Conservation (phyloP, 2,113 vertebrate genomes). For the Panurus biarmicus region DNA sequence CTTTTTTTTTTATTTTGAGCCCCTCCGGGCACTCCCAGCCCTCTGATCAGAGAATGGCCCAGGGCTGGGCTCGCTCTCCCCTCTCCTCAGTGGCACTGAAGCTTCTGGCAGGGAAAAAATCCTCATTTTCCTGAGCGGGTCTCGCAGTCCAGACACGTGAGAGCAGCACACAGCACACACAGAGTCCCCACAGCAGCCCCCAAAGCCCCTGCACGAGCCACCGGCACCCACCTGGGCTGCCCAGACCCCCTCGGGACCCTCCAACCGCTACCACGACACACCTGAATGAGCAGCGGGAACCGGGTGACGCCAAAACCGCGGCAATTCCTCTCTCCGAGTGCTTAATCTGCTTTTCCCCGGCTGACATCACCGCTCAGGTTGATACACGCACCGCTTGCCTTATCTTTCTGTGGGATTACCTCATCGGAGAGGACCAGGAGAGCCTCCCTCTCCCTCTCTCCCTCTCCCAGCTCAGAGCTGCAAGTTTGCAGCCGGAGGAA, state of each 20-base stretch:
- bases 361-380: slow-evolving; percentile 37
- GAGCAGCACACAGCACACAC: background rate
- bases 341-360: background rate
- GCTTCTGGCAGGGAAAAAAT: background rate
- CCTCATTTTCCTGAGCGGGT: background rate
- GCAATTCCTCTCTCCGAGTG: background rate
- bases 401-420: slow-evolving; percentile 18
- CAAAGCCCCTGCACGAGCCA: background rate
- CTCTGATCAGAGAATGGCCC: accelerated
- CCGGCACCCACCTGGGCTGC: background rate
- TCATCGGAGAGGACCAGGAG: background rate
- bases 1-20: background rate
- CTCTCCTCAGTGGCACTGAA: background rate
- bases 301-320: background rate
- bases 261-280: background rate
- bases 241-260: background rate
- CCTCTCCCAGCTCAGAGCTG: background rate
- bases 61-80: background rate
- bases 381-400: background rate
- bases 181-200: accelerated
- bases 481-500: background rate
- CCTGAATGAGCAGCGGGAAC: background rate
- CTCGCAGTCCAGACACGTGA: background rate
- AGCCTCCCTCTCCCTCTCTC: background rate
- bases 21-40: background rate